Base-by-base conservation (phyloP, 2,888 invertebrate genomes). In the Sinohyriopsis cumingii region DNA sequence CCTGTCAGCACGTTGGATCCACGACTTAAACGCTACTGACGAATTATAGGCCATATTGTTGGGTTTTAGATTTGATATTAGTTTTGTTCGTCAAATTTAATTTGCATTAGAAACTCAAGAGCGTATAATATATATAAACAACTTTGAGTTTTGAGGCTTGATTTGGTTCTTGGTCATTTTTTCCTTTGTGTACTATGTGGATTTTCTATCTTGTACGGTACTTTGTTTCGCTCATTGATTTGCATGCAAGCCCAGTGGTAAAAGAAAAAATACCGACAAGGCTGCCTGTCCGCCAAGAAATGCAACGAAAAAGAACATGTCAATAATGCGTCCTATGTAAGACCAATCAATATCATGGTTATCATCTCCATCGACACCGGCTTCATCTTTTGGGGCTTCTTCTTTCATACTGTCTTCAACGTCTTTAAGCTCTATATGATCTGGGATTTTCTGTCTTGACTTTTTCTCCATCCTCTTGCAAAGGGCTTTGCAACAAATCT, bases 241-340 rank as follows among this genome's bases (percentile, higher is more conserved):
- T 56, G 63, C 55, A 55, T 60, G 57, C 9, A 59, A 68, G 25
- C 65, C 67, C 45, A 71, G 22, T 25, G 69, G 69, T 7, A 69
- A 19, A 54, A 69, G 28, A 53, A 69, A 69, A 24, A 22, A 19
- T 1, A 69, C 19, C 0, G 56, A 55, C 56, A 69, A 62, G 45
- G 62, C 33, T 55, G 24, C 53, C 57, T 69, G 65, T 20, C 33
- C 69, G 24, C 60, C 65, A n/a, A 66, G 55, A 45, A 65, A 69
- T 53, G 57, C 60, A 33, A 65, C 25, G n/a, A 69, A 65, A 28
- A 69, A 59, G 25, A 69, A 62, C 7, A 33, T 62, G 33, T 69
- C 69, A 53, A 69, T 18, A 33, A 65, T 33, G 56, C 65, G n/a
- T 57, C 61, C 65, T 45, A 69, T 59, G 33, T 65, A 56, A 20